Conservation (phyloP, 2,888 invertebrate genomes). For the Morpho helenor region DNA sequence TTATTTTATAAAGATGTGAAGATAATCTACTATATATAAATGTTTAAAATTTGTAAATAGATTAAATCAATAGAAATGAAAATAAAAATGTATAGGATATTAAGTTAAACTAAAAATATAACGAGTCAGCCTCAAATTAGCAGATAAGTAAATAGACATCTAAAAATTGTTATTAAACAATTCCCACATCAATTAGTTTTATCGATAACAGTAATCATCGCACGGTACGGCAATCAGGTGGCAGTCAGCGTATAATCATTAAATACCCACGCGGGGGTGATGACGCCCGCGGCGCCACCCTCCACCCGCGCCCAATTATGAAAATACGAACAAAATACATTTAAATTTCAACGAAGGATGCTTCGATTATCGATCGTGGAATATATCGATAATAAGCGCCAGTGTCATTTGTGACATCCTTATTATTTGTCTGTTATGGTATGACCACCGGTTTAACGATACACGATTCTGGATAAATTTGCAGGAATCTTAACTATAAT, state of each 20-base stretch:
- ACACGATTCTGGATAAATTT: too few species aligned
- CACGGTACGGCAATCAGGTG: slow-evolving; percentile 69
- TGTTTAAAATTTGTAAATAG: too few species aligned
- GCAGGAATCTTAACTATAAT: too few species aligned
- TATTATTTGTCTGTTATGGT: slow-evolving; percentile 28
- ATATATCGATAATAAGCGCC: slow-evolving; percentile 30
- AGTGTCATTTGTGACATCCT: slow-evolving; percentile 42
- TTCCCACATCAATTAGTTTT: slow-evolving; percentile 34
- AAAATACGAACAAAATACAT: slow-evolving; percentile 77
- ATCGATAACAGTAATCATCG: slow-evolving; percentile 62
- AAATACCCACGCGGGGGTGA: slow-evolving; percentile 75
- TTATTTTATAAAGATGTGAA: too few species aligned
- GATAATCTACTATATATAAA: too few species aligned
- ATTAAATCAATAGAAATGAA: too few species aligned
- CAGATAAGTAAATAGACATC: neutral
- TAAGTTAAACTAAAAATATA: neutral
- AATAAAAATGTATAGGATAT: too few species aligned
- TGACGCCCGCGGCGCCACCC: slow-evolving; percentile 67
- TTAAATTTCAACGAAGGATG: slow-evolving; percentile 61
- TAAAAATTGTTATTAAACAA: slow-evolving; percentile 14
- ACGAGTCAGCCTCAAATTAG: neutral
- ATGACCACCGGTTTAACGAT: slow-evolving; percentile 3
- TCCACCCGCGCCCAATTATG: slow-evolving; percentile 72
- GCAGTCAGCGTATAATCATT: slow-evolving; percentile 79
- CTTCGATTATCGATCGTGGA: slow-evolving; percentile 32